Conservation (phyloP, 1,140 invertebrate species). For the Orius laevigatus region DNA sequence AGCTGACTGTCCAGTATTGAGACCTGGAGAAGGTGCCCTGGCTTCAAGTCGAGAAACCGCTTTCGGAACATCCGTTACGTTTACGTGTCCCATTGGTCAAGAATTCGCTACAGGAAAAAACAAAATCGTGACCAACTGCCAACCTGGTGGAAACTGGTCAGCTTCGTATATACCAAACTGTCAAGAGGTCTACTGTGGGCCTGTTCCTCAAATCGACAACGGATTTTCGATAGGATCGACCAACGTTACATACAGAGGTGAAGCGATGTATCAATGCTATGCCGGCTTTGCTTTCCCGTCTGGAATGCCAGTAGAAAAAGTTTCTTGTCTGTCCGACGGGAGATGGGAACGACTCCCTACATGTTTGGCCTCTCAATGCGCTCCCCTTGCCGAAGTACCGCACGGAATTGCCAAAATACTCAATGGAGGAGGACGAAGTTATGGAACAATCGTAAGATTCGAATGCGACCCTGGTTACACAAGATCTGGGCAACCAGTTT, state of each 20-base stretch:
- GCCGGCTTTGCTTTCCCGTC: conserved; percentile 88
- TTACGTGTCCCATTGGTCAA: conserved; percentile 82
- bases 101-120: conserved; percentile 83
- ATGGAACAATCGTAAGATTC: conserved; percentile 87
- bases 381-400: conserved; percentile 69
- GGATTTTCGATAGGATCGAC: conserved; percentile 89
- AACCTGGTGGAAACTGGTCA: conserved; percentile 84
- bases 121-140: conserved; percentile 68
- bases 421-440: conserved; percentile 86
- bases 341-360: conserved; percentile 82
- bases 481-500: conserved; percentile 69
- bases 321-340: conserved; percentile 74
- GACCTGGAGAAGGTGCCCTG: conserved; percentile 69
- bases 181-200: conserved; percentile 94
- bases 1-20: conserved; percentile 79
- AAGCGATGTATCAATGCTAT: conserved; percentile 91
- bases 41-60: conserved; percentile 81
- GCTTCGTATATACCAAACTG: conserved; percentile 83
- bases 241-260: conserved; percentile 83
- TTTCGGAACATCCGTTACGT: conserved; percentile 77
- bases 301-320: conserved; percentile 70
- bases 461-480: conserved; percentile 88
- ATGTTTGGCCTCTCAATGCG: conserved; percentile 83
- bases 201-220: conserved; percentile 93
- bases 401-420: conserved; percentile 75